Percentiles rank a stretch among this genome's conserved stretches.
These are phyloP conservation scores for Tetanocera ferruginea DNA, from an alignment of 2,888 invertebrate species.

Conservation along the genomic window DNA sequence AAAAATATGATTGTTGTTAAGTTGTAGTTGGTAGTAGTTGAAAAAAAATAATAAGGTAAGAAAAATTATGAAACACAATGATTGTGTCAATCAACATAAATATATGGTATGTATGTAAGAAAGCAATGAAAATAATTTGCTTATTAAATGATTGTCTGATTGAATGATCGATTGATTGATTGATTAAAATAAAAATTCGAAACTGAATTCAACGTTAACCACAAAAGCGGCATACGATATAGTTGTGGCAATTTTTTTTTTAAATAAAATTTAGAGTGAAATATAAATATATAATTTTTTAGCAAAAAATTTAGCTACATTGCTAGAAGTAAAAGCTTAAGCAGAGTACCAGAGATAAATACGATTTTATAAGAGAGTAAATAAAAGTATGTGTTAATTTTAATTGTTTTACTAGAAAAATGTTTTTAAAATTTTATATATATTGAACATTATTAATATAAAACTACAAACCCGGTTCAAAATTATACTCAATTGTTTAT, in stretches of 20 bases:
- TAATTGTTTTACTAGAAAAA: slow-evolving; percentile 28
- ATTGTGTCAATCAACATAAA: neutral
- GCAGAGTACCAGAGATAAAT: slow-evolving; percentile 28
- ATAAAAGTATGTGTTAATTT: slow-evolving; percentile 14
- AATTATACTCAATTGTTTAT: neutral
- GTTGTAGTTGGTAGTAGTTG: slow-evolving; percentile 10
- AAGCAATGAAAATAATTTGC: neutral
- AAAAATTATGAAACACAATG: slow-evolving; percentile 8
- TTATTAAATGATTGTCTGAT: neutral
- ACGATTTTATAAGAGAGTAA: neutral
- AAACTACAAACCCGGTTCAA: neutral
- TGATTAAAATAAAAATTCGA: neutral
- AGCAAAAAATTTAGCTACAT: slow-evolving; percentile 27
- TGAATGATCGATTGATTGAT: neutral
- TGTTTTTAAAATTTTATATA: slow-evolving; percentile 10
- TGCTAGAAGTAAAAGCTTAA: slow-evolving; percentile 33
- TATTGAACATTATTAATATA: neutral
- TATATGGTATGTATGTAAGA: no score
- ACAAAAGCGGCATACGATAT: slow-evolving; percentile 25
- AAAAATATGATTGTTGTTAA: slow-evolving; percentile 18
- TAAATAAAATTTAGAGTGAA: slow-evolving; percentile 7
- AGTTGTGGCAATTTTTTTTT: slow-evolving; percentile 3
- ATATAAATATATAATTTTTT: neutral
- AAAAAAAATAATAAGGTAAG: slow-evolving; percentile 12
- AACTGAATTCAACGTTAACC: slow-evolving; percentile 20